These are phyloP conservation scores for Epizoanthus stellaris DNA, from an alignment of 92 coral and sea anemone species.

Conservation along the genomic window DNA sequence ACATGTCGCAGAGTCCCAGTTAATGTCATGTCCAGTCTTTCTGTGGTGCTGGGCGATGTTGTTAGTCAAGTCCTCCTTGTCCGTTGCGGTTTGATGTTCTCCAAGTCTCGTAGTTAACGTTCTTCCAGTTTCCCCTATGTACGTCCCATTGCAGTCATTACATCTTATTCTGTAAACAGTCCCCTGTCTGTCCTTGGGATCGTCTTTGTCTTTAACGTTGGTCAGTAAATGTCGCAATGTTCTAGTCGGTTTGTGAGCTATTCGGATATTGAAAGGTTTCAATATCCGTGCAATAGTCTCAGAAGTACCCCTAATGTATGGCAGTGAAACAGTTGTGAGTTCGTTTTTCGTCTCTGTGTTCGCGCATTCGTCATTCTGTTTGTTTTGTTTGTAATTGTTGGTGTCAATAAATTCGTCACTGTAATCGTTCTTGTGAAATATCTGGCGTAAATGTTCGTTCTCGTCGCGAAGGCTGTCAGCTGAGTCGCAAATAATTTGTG, in stretches of 20 bases:
- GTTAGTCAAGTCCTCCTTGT: constrained; percentile 21
- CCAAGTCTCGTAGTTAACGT: constrained; percentile 24
- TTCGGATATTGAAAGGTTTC: constrained; percentile 44
- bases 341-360: constrained; percentile 26
- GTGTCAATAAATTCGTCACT: constrained; percentile 37
- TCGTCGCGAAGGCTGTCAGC: constrained; percentile 25
- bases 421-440: constrained; percentile 46
- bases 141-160: constrained; percentile 45
- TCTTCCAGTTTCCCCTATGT: constrained; percentile 49
- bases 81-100: constrained; percentile 38
- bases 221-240: constrained; percentile 41
- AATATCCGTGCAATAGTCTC: constrained; percentile 33
- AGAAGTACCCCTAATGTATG: constrained; percentile 46
- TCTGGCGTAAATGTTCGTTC: constrained; percentile 27
- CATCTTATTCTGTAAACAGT: constrained; percentile 44
- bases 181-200: constrained; percentile 36
- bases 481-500: constrained; percentile 22
- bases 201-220: constrained; percentile 49
- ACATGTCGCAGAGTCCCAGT: constrained; percentile 51
- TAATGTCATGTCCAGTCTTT: constrained; percentile 21
- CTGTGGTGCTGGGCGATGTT: constrained; percentile 39
- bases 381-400: constrained; percentile 24
- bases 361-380: constrained; percentile 5
- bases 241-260: constrained; percentile 52
- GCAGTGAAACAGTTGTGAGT: constrained; percentile 38